Percentiles rank a stretch among this genome's conserved stretches.
Evolutionary conservation across 2,113 vertebrate genomes (phyloP).

Genomic region (Oryzias melastigma): DNA sequence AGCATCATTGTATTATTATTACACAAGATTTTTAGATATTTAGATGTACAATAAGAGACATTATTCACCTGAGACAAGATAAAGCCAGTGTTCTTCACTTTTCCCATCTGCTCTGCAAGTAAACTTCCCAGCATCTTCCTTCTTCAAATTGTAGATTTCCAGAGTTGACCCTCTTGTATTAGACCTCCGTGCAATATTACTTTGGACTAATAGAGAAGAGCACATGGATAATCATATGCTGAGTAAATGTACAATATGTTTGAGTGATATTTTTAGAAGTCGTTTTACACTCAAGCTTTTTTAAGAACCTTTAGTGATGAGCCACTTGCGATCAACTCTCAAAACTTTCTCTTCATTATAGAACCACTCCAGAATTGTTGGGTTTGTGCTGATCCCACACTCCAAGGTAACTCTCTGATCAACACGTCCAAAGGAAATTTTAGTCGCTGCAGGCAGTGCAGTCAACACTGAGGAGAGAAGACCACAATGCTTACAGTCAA

Average conservation of each 20-base stretch:
- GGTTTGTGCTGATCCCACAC: rapidly evolving
- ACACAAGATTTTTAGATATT: no score
- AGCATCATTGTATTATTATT: no score
- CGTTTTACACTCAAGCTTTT: rapidly evolving
- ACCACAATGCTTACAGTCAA: not conserved
- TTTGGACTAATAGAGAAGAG: rapidly evolving
- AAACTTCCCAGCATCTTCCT: slow-evolving; percentile 44
- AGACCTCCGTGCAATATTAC: rapidly evolving
- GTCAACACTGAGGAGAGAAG: slow-evolving; percentile 44
- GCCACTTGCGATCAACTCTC: rapidly evolving
- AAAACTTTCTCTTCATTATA: rapidly evolving
- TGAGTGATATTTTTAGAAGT: rapidly evolving
- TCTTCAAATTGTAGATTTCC: rapidly evolving
- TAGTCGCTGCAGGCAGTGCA: slow-evolving; percentile 27
- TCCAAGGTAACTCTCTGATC: rapidly evolving
- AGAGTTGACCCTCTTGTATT: rapidly evolving
- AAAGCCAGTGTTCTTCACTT: rapidly evolving
- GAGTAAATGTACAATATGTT: not conserved
- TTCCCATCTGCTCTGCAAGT: rapidly evolving
- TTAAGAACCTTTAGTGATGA: not conserved
- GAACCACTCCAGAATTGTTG: rapidly evolving
- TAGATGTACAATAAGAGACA: no score
- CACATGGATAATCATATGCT: not conserved
- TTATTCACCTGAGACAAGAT: slow-evolving; percentile 53
- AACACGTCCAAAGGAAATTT: not conserved